Evolutionary conservation across 2,113 vertebrate species (phyloP).

Genomic region (Zeus faber): DNA sequence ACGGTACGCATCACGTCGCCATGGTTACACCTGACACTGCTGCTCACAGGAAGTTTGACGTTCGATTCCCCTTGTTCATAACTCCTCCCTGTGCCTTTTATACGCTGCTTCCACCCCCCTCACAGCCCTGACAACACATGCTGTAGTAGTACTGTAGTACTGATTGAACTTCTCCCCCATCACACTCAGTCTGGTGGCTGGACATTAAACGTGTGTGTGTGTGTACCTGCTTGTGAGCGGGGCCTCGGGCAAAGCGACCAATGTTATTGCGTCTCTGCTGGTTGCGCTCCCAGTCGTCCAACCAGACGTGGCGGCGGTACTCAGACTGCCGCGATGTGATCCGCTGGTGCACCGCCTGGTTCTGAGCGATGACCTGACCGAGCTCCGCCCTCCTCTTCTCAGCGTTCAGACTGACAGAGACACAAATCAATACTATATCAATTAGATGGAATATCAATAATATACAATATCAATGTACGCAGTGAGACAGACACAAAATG

Average conservation of each 20-base stretch:
- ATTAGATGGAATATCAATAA: conserved; percentile 12
- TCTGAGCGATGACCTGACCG: conserved; percentile 61
- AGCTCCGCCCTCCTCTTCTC: conserved; percentile 62
- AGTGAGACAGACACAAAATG: too few relatives aligned
- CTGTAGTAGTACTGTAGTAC: too few relatives aligned
- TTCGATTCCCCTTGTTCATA: too few relatives aligned
- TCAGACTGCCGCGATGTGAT: conserved; percentile 66
- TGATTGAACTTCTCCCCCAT: too few relatives aligned
- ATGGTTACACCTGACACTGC: too few relatives aligned
- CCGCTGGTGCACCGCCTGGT: conserved; percentile 70
- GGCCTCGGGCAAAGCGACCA: conserved; percentile 55
- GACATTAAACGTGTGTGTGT: conserved; percentile 18
- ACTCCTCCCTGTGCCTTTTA: too few relatives aligned
- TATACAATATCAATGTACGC: not conserved
- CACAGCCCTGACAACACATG: too few relatives aligned
- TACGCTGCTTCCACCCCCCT: too few relatives aligned
- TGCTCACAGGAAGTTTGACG: too few relatives aligned
- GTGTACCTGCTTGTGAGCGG: conserved; percentile 48
- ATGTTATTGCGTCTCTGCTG: conserved; percentile 55
- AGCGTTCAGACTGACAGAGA: conserved; percentile 64
- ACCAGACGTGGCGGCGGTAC: conserved; percentile 65
- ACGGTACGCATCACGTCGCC: conserved; percentile 85
- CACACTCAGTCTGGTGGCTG: too few relatives aligned
- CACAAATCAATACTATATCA: conserved; percentile 4
- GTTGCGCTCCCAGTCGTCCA: conserved; percentile 67